Conservation (phyloP, 1,140 invertebrate genomes). For the Hirudo medicinalis region DNA sequence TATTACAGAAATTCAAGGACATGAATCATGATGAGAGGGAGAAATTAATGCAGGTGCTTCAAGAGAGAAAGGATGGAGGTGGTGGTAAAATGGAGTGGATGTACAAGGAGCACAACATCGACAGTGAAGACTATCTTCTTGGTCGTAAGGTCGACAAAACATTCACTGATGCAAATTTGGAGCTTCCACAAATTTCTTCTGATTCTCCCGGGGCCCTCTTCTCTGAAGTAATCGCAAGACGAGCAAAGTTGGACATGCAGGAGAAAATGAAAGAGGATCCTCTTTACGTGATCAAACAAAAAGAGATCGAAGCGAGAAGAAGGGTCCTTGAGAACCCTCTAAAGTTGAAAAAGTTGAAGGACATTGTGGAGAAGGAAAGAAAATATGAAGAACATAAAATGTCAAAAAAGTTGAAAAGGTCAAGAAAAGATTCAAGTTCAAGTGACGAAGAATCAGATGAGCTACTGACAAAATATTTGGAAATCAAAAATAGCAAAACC, state of each 20-base stretch:
- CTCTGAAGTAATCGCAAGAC: conserved; percentile 32
- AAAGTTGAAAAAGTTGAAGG: conserved; percentile 65
- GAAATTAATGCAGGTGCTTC: background rate
- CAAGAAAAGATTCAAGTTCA: too few species aligned
- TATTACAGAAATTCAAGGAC: background rate
- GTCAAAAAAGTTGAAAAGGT: too few species aligned
- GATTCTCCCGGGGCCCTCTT: conserved; percentile 30
- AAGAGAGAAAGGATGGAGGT: background rate
- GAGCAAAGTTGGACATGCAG: conserved; percentile 35
- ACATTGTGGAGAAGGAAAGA: conserved; percentile 47
- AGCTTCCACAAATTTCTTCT: conserved; percentile 14
- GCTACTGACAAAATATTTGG: too few species aligned
- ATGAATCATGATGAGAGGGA: background rate
- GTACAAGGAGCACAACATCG: conserved; percentile 69
- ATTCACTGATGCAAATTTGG: conserved; percentile 49
- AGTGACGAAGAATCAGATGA: too few species aligned
- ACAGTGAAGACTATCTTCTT: conserved; percentile 74
- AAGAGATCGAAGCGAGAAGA: conserved; percentile 64
- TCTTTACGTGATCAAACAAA: conserved; percentile 62
- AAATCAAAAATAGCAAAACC: too few species aligned
- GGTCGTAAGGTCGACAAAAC: conserved; percentile 73
- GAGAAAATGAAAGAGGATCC: conserved; percentile 78
- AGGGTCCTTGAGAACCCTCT: conserved; percentile 74
- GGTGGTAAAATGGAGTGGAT: conserved; percentile 63
- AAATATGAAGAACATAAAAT: too few species aligned